These are phyloP conservation scores for Nipponacmea schrenckii DNA, from an alignment of 2,888 invertebrate genomes.

Conservation along the genomic window DNA sequence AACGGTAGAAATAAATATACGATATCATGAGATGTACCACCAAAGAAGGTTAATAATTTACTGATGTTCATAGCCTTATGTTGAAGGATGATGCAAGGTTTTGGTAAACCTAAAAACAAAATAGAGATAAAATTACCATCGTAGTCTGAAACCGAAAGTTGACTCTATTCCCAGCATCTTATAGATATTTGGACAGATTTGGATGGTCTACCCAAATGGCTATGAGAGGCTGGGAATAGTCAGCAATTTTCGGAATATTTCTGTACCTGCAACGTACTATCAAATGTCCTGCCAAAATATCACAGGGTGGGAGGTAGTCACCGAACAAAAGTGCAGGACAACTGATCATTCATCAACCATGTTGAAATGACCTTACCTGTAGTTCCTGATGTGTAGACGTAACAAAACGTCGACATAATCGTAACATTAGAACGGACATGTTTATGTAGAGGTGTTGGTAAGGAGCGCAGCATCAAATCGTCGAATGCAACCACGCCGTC, in stretches of 20 bases:
- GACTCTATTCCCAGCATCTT: too few species aligned
- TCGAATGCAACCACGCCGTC: slow-evolving; percentile 41
- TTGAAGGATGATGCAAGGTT: slow-evolving; percentile 92
- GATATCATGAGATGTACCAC: slow-evolving; percentile 73
- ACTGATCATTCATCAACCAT: too few species aligned
- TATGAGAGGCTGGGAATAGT: too few species aligned
- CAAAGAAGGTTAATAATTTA: slow-evolving; percentile 31
- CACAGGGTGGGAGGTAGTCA: too few species aligned
- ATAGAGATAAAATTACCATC: background rate
- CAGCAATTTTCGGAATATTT: too few species aligned
- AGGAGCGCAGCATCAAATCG: slow-evolving; percentile 34
- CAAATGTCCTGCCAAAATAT: too few species aligned
- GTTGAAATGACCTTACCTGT: slow-evolving; percentile 44
- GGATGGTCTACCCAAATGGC: too few species aligned
- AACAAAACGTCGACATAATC: slow-evolving; percentile 73
- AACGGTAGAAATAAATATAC: slow-evolving; percentile 91
- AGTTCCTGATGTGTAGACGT: slow-evolving; percentile 88
- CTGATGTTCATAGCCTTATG: slow-evolving; percentile 66
- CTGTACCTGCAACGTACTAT: too few species aligned
- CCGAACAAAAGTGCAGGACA: too few species aligned
- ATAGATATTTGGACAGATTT: background rate
- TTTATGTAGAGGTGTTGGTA: slow-evolving; percentile 32
- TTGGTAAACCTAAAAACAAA: slow-evolving; percentile 50
- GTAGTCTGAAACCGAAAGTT: too few species aligned
- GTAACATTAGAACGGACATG: slow-evolving; percentile 32